Evolutionary conservation across 2,888 invertebrate species (phyloP), one percentile per base, ranked within the genome.

Genomic region (Tryphoninae sp.): DNA sequence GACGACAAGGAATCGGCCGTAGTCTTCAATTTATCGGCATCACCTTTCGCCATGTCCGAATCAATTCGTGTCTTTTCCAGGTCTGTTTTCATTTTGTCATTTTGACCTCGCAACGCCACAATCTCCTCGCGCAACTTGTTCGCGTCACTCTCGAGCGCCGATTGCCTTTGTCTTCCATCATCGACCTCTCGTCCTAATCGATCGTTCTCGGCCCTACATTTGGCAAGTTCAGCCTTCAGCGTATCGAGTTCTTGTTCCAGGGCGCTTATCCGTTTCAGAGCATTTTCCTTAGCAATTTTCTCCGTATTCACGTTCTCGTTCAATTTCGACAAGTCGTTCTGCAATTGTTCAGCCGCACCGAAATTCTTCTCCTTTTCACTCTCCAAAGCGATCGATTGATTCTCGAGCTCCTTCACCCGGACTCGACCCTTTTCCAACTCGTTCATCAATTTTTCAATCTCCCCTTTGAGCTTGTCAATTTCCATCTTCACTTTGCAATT

Each of bases 191-290:
- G 71, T 1, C 45, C 78, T 1, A 83, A 22, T 22, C 80, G 61
- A 2, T 85, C 81, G 68, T 79, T 69, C n/a, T 89, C 89, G 2
- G 75, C 81, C 68, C 78, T 85, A 11, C 67, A 74, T 0, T 82
- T 83, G 0, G 80, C 80, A 6, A 89, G 59, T n/a, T 88, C 87
- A 9, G 6, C 64, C 19, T 85, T 86, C 61, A 85, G 19, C 1
- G 81, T 83, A 0, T 71, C 72, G 0, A 85, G 23, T 61, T 87
- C 86, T 2, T 78, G 68, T 13, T 82, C 81, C 6, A 78, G 40
- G 7, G 59, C 72, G 1, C 19, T 49, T 7, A 49, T 68, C 8
- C 76, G 22, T 26, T 76, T 59, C 23, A 76, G 40, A 1, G 62
- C 65, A 16, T 59, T 67, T 53, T 83, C 81, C 45, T 80, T 88